These are phyloP conservation scores for Caradrina clavipalpis DNA, from an alignment of 2,888 invertebrate genomes.

Conservation along the genomic window DNA sequence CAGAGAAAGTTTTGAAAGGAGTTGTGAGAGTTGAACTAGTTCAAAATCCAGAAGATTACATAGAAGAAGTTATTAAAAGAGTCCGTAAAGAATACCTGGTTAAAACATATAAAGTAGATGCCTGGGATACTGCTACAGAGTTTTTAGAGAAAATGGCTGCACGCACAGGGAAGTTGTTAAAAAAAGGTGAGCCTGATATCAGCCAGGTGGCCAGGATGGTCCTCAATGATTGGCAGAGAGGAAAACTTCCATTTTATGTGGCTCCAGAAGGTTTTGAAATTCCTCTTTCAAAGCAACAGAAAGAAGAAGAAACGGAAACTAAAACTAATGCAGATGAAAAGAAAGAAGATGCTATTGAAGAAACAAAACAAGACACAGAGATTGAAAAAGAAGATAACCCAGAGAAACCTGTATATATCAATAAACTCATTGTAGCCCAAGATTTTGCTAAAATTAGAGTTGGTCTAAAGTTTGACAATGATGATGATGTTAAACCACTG, in stretches of 20 bases:
- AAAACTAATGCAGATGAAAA: constrained; percentile 68
- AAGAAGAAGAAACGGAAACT: constrained; percentile 66
- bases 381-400: constrained; percentile 68
- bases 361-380: constrained; percentile 74
- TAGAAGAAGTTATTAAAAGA: constrained; percentile 95
- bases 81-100: constrained; percentile 97
- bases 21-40: constrained; percentile 99
- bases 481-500: constrained; percentile 92
- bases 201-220: constrained; percentile 97
- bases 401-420: constrained; percentile 81
- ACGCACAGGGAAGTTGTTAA: constrained; percentile 96
- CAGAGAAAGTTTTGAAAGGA: constrained; percentile 98
- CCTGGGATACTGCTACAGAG: constrained; percentile 95
- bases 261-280: constrained; percentile 95
- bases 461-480: constrained; percentile 92
- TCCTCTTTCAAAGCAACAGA: constrained; percentile 89
- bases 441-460: constrained; percentile 96
- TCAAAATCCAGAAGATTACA: constrained; percentile 98
- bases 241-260: constrained; percentile 98
- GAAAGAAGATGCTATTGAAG: constrained; percentile 69
- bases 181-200: constrained; percentile 99
- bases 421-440: constrained; percentile 92
- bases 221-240: constrained; percentile 99
- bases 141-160: constrained; percentile 98
- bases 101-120: constrained; percentile 96